Evolutionary conservation across 2,888 invertebrate species (phyloP).

Genomic region (Tricholauxania praeusta): DNA sequence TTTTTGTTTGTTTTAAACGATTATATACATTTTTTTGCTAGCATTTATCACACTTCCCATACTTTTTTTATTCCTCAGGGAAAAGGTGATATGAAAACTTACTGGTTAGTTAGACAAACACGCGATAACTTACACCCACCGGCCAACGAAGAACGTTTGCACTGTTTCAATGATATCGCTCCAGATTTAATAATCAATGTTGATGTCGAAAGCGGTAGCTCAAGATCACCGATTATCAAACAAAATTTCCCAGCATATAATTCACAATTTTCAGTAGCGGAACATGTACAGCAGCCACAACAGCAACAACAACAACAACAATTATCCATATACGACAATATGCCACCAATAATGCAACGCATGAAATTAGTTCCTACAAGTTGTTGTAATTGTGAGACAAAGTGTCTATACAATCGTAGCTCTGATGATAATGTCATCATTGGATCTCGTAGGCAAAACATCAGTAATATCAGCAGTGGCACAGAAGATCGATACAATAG

Average conservation of each 20-base stretch:
- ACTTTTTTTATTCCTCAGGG: conserved; percentile 78
- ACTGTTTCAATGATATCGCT: conserved; percentile 51
- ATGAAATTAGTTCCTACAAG: conserved; percentile 46
- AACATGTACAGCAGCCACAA: conserved; percentile 12
- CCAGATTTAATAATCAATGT: conserved; percentile 64
- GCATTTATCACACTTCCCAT: not conserved
- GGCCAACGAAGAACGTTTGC: conserved; percentile 21
- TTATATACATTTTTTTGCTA: not conserved
- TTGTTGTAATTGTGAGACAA: conserved; percentile 60
- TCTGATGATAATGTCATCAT: conserved; percentile 61
- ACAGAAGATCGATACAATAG: conserved; percentile 43
- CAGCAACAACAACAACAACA: conserved; percentile 17
- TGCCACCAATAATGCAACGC: conserved; percentile 21
- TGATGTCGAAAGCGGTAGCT: conserved; percentile 48
- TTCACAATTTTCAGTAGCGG: not conserved
- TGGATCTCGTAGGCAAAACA: conserved; percentile 34
- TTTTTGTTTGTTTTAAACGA: no score
- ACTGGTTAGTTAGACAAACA: conserved; percentile 85
- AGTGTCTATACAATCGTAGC: conserved; percentile 60
- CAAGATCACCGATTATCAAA: not conserved
- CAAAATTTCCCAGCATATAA: not conserved
- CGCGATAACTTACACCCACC: conserved; percentile 31
- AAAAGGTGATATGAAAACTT: conserved; percentile 89
- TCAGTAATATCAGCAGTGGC: not conserved
- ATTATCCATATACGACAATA: conserved; percentile 13